phyloP scores from a whole-genome alignment of 2,113 vertebrate genomes.

The Clarias batrachus region DNA sequence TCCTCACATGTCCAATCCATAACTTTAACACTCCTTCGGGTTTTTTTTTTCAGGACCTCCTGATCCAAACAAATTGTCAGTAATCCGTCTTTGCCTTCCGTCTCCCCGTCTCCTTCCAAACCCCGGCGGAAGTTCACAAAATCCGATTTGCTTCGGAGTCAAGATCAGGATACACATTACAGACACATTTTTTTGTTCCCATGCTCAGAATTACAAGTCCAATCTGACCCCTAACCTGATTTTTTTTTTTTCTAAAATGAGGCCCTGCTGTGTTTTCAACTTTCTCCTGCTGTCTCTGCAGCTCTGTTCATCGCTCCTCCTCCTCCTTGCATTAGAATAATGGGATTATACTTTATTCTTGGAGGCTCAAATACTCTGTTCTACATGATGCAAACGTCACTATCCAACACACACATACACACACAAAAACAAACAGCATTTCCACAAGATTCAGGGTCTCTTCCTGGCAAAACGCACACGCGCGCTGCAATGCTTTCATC shows the following conservation, averaged over 20 bases:
- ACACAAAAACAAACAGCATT: constrained; percentile 3
- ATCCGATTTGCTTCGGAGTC: constrained; percentile 36
- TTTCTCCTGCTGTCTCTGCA: constrained; percentile 15
- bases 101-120: constrained; percentile 12
- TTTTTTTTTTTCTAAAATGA: neutral
- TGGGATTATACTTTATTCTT: constrained; percentile 56
- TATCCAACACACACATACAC: neutral
- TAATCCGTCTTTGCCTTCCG: constrained; percentile 45
- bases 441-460: neutral
- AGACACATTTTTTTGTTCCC: neutral
- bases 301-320: constrained; percentile 7
- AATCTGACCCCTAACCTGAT: neutral
- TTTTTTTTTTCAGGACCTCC: neutral
- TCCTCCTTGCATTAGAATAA: constrained; percentile 48
- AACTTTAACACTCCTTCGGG: neutral
- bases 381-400: constrained; percentile 40
- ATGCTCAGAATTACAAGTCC: neutral
- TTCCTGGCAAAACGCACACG: neutral
- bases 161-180: neutral
- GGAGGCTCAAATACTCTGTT: constrained; percentile 50
- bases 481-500: neutral
- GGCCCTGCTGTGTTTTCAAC: neutral
- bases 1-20: neutral
- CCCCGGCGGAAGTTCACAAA: constrained; percentile 20
- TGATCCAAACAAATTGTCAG: constrained; percentile 32